Evolutionary conservation across 1,140 invertebrate species (phyloP), one percentile per base, ranked within the genome.

Genomic region (Watersipora subatra): DNA sequence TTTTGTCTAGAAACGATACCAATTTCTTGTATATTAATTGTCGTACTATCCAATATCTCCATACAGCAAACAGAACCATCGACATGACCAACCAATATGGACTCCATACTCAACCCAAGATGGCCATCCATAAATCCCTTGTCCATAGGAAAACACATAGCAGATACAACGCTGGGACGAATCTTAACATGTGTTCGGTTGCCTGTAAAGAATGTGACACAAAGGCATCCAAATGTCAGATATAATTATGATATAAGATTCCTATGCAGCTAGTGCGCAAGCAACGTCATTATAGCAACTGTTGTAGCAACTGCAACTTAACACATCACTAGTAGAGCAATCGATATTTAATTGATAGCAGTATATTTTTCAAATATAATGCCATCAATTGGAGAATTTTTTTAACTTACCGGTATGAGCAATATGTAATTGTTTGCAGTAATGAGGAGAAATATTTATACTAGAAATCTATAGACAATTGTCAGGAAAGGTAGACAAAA

Each of bases 61-160:
- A 81, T 73, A 28, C 74, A 62, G 15, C 78, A 75, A 19, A 83
- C 67, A 0, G 77, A 76, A 1, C 85, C 85, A 74, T 85, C 83
- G 22, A 84, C 76, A 57, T 81, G 74, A 0, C 85, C 85, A 28
- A 85, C 75, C 17, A 86, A 68, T 24, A 86, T 70, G 61, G 70
- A 73, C 70, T 85, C 82, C 25, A 75, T 76, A 19, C 63, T 76
- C 63, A 71, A 69, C 64, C 67, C 77, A 63, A 71, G 70, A 68
- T 66, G 71, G 30, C 67, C 75, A 1, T 76, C 76, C 64, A 75
- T 69, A 59, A 72, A 64, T 58, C 78, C 76, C 68, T 73, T 73
- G 58, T 69, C 69, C 66, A 73, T 76, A 0, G 83, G 83, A 82
- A 81, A 85, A 24, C 79, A 72, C 61, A 84, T 70, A 19, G 76